Evolutionary conservation across 2,888 invertebrate genomes (phyloP), one percentile per base, ranked within the genome.

Genomic region (Onthophagus sagittarius): DNA sequence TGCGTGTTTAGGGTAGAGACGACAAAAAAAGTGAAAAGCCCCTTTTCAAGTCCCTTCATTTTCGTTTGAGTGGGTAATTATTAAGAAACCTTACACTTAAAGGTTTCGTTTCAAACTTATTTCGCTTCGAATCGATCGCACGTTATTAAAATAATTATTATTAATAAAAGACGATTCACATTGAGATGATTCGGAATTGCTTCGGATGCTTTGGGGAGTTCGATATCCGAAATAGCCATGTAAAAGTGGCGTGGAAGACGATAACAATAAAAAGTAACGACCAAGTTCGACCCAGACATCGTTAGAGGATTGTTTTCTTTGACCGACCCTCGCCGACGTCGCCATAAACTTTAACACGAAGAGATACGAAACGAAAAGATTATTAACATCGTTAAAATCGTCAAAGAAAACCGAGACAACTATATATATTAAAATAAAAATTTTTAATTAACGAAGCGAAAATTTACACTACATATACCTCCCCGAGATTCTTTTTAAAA

Each of bases 251-350:
- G 73, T 70, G 63, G 14, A 73, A 73, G 72, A 76, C 76, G 73
- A 75, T 77, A 77, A 77, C 77, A 77, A 75, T 78, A 76, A 77
- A 74, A 78, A 75, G 31, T 76, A 78, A 77, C 76, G 75, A 74
- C 72, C 75, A 67, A 73, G 73, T 72, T 69, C 15, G 62, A 7
- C 15, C 67, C 31, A 67, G 67, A 67, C 15, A 23, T 67, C 31
- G 63, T 63, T 63, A 63, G 14, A 63, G 15, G 15, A 15, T 63
- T 15, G 63, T 74, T 72, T 72, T 74, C 71, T 75, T 75, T 75
- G 73, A 74, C 73, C 72, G 62, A 69, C 70, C 75, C 72, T 69
- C 70, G 64, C 74, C 76, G 74, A 76, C 75, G 75, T 76, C 75
- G 70, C 74, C 76, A 64, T 76, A 76, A 76, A 76, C 64, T 15